Conservation (phyloP, 2,888 invertebrate genomes). For the Orthosia gracilis region DNA sequence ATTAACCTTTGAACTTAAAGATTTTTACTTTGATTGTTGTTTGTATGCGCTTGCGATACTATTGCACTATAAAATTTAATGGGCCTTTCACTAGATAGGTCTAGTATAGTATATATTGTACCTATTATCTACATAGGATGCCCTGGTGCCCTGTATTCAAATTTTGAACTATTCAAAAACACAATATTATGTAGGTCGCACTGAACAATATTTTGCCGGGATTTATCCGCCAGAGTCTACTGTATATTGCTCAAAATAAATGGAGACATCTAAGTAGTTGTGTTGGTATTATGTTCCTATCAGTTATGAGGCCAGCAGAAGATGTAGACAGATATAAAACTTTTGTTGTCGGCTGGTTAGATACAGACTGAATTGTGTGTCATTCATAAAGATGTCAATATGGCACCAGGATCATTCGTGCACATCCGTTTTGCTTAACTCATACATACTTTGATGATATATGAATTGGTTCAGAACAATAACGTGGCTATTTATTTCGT, state of each 20-base stretch:
- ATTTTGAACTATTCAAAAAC: neutral
- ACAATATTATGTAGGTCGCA: neutral
- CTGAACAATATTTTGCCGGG: neutral
- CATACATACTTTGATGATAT: conserved; percentile 72
- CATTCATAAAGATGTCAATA: conserved; percentile 86
- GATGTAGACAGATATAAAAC: conserved; percentile 25
- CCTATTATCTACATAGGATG: no score
- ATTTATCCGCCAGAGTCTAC: neutral
- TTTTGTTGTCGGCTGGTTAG: conserved; percentile 35
- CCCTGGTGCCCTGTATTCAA: no score
- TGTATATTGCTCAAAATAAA: conserved; percentile 5
- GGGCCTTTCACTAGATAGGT: conserved; percentile 54
- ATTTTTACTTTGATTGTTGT: conserved; percentile 39
- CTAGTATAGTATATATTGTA: no score
- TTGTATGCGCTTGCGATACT: conserved; percentile 45
- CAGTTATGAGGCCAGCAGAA: conserved; percentile 38
- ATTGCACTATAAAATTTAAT: conserved; percentile 53
- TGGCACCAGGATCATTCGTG: conserved; percentile 82
- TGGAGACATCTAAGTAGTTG: neutral
- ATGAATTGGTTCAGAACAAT: conserved; percentile 76
- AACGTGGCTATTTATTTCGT: conserved; percentile 69
- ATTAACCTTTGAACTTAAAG: conserved; percentile 62
- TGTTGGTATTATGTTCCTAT: neutral
- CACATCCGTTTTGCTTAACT: conserved; percentile 82
- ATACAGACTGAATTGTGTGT: conserved; percentile 63